Evolutionary conservation across 2,888 invertebrate genomes (phyloP), one percentile per base, ranked within the genome.

Genomic region (Synergus umbraculus): DNA sequence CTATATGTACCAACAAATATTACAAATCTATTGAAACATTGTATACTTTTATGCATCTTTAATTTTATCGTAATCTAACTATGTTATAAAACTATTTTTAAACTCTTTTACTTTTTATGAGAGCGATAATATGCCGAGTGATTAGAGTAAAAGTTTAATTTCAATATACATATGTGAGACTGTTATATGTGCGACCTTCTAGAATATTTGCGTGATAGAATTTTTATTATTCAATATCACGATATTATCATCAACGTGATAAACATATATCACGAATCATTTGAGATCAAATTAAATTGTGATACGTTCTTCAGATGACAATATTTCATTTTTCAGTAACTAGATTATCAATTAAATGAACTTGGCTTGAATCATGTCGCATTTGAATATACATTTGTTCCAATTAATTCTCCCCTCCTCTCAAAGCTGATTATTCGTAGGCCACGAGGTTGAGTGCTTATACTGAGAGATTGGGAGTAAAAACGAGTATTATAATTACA

Each of bases 401-500:
- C 22, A 22, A 60, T 60, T 22, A 60, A 22, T 22, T 60, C 12
- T 54, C 22, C 60, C 60, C 22, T 60, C 12, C 60, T 60, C 12
- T 60, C 12, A 22, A 60, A 60, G 18, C 60, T 60, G 12, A 12
- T 60, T 60, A 60, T 22, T 18, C 22, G 10, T 60, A 60, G 12
- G 12, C 18, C 22, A 60, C 12, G 22, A 22, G 12, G 4, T 60
- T 9, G 12, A 60, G 22, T 12, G 22, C 12, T 54, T n/a, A 18
- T n/a, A 18, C n/a, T n/a, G 9, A n/a, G 22, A 2, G 22, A 22
- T 12, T 12, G 18, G 9, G 10, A 60, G 12, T 12, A 18, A 22
- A 60, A 60, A 60, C 60, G 60, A 63, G 60, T 60, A 76, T 76
- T 82, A 82, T 80, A 67, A 83, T 85, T 79, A 76, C 81, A 79